Evolutionary conservation across 2,797 vertebrate species (phyloP), one percentile per base, ranked within the genome.

Genomic region (Oreonectes daqikongensis): DNA sequence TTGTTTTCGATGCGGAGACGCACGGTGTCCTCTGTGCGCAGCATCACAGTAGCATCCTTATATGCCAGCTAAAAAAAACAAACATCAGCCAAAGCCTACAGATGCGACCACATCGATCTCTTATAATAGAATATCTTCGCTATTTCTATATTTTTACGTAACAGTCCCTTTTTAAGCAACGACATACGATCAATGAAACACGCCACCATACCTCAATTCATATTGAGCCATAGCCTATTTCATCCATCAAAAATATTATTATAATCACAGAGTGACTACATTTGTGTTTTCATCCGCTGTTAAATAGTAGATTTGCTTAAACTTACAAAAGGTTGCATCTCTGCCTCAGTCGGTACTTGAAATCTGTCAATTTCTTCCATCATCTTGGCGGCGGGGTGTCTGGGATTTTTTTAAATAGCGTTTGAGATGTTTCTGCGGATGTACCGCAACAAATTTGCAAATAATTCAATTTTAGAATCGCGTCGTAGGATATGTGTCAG

Each of bases 351-450:
- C 85, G 97, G 97, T 87, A 98, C 97, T 85, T 98, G 96, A 87
- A 98, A 97, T 91, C 96, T 93, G 84, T 98, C 97, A 85, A 97
- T 98, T 90, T 97, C 97, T 86, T 98, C 96, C 97, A 98, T 98
- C 97, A 98, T 97, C 78, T 90, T 95, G 94, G 89, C 91, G 75
- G 44, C 59, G 40, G 55, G 38, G 28, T 57, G 72, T 71, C 44
- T 22, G 46, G 59, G 63, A 20, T 42, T 60, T 75, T n/a, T 61
- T 44, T 40, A 50, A 20, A 15, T 8, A 32, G 22, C 77, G 70
- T 69, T 32, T 30, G 53, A 5, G 40, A 26, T 59, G 38, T 28
- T 70, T 53, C 67, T 57, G 78, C 72, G 67, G 66, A 73, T 67
- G 18, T 44, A 69, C 78, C 55, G 78, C 65, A 38, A 48, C 28